A percentile compares a stretch with the other conserved stretches of the same genome.
These are phyloP conservation scores for Scolopax mira DNA, from an alignment of 2,113 vertebrate species.

Conservation along the genomic window DNA sequence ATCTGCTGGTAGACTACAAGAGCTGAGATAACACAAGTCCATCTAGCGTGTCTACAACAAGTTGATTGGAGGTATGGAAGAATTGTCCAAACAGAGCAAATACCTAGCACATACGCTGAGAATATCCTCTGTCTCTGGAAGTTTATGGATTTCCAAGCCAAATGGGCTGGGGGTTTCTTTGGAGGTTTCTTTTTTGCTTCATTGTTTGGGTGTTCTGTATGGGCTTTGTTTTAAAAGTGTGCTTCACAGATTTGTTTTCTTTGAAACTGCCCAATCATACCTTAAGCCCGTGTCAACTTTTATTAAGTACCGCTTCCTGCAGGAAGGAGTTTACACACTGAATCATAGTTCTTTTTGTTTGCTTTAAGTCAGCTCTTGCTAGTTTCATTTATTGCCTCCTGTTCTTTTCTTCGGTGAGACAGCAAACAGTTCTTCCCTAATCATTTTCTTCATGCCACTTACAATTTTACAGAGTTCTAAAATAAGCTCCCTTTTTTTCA, in stretches of 20 bases:
- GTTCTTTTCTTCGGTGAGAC: neutral
- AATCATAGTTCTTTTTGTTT: neutral
- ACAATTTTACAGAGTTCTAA: constrained; percentile 3
- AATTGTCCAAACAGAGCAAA: neutral
- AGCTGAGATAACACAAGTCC: neutral
- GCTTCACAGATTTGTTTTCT: neutral
- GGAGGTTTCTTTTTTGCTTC: neutral
- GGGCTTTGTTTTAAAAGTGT: neutral
- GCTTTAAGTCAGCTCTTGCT: neutral
- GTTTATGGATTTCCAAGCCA: neutral
- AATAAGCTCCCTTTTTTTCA: neutral
- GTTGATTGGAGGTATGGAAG: neutral
- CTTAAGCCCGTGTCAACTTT: neutral
- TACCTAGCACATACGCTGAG: fast-evolving
- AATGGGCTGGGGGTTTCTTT: neutral
- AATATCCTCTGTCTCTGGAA: neutral
- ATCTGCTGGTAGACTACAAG: neutral
- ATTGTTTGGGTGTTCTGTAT: neutral
- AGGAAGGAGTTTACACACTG: neutral
- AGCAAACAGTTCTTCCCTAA: neutral
- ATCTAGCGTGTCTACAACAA: neutral
- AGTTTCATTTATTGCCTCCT: neutral
- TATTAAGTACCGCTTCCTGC: neutral
- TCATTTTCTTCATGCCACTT: neutral
- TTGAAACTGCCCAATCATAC: neutral